Percentiles rank a stretch among this genome's conserved stretches.
These are phyloP conservation scores for Cygnus atratus DNA, from an alignment of 2,113 vertebrate species.

Conservation along the genomic window DNA sequence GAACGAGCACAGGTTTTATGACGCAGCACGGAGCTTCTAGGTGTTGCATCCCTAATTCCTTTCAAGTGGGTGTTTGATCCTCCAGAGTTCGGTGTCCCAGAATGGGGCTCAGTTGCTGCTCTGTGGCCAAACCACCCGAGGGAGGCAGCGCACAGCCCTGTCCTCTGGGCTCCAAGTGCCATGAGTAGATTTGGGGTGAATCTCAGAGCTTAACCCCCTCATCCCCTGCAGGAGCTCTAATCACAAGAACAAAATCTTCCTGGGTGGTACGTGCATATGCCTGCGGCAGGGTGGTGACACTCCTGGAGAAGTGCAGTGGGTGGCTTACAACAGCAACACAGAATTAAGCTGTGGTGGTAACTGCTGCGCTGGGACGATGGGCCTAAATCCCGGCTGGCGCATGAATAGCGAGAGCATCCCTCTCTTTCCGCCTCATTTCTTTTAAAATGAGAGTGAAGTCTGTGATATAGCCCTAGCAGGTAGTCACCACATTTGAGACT, in stretches of 20 bases:
- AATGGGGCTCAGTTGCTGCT: not conserved
- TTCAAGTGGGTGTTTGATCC: not conserved
- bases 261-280: fast-evolving
- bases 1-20: fast-evolving
- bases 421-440: not conserved
- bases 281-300: not conserved
- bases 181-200: not conserved
- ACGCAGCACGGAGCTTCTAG: not conserved
- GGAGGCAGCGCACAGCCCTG: fast-evolving
- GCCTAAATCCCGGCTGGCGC: not conserved
- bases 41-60: not conserved
- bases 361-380: not conserved
- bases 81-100: not conserved
- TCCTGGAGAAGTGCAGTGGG: not conserved
- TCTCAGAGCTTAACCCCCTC: not conserved
- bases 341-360: fast-evolving
- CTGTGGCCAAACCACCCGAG: fast-evolving
- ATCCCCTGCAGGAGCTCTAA: not conserved
- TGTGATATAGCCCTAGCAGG: not conserved
- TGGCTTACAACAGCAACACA: fast-evolving
- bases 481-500: not conserved
- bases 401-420: not conserved
- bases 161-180: not conserved
- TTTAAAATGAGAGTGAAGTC: not conserved
- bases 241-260: not conserved